Evolutionary conservation across 2,888 invertebrate genomes (phyloP).

Genomic region (Helobdella robusta): DNA sequence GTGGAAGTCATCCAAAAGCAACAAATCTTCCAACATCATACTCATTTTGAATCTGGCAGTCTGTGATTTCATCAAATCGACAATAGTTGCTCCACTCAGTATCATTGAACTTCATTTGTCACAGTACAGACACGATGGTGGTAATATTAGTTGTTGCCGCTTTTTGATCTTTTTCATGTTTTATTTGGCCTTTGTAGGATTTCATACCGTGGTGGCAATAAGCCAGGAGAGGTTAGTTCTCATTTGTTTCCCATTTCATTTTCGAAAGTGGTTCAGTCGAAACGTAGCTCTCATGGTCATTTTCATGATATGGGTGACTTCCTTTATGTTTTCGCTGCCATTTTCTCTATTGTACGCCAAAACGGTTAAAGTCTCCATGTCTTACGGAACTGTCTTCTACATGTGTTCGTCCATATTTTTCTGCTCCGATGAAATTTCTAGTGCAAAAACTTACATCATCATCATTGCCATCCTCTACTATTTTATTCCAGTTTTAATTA

Average conservation of each 20-base stretch:
- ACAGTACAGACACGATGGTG: conserved; percentile 13
- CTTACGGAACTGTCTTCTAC: neutral
- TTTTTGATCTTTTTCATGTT: conserved; percentile 26
- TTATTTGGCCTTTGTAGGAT: conserved; percentile 29
- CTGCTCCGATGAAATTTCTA: conserved; percentile 2
- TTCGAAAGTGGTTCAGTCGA: conserved; percentile 29
- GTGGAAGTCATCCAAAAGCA: conserved; percentile 4
- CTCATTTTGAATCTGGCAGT: conserved; percentile 32
- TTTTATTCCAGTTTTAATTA: conserved; percentile 29
- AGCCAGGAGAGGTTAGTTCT: conserved; percentile 32
- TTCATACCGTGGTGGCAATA: conserved; percentile 31
- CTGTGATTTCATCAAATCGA: conserved; percentile 29
- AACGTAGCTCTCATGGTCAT: conserved; percentile 21
- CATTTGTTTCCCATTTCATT: conserved; percentile 31
- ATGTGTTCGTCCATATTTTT: conserved; percentile 30
- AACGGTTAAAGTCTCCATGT: conserved; percentile 21
- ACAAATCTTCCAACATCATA: conserved; percentile 29
- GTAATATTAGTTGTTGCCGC: conserved; percentile 27
- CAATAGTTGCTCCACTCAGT: conserved; percentile 26
- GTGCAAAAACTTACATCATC: conserved; percentile 23
- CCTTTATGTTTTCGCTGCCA: conserved; percentile 27
- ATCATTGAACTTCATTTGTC: conserved; percentile 28
- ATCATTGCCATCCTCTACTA: conserved; percentile 30
- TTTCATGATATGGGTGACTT: conserved; percentile 28
- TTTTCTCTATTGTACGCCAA: conserved; percentile 27